Evolutionary conservation across 30 jellyfish, hydroid and myxozoan genomes (phyloP), one percentile per base, ranked within the genome.

Genomic region (Hydractinia echinata): DNA sequence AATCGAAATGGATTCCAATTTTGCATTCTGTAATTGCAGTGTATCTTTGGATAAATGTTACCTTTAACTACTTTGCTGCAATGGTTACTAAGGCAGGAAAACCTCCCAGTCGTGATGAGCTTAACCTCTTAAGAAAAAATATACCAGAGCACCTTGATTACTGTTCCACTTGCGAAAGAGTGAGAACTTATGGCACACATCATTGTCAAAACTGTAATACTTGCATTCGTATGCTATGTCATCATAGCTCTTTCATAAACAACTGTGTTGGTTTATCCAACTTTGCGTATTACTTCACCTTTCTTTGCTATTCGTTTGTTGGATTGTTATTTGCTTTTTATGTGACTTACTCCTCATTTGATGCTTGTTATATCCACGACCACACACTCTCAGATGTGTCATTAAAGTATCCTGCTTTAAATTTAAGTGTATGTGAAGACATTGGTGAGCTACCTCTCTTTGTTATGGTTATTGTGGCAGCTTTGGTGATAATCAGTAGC

Each of bases 191-290:
- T 9, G 95, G 95, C 0, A 85, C 95, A n/a, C 90, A 78, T 49
- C 97, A 90, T 53, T 90, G 97, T 53, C 16, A 54, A 7, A 16
- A 4, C 11, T 90, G 97, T 62, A 79, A 77, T 10, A 66, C 14
- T 20, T 90, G 97, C 44, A 87, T 85, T n/a, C 53, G 95, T 50
- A 84, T 85, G 79, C 0, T 81, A 9, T 85, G 96, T 4, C 97
- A 90, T 55, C 97, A 90, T 66, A 78, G 97, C 68, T 53, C 66
- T 62, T 11, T 84, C 4, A 80, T 80, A 15, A 86, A 82, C 61
- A 90, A 90, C 88, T 90, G 97, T 79, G 48, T 90, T 58, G 97
- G 97, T 5, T 62, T 90, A 74, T 77, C 66, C 62, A 90, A 90
- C 61, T 90, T 53, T 55, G 87, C 91, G 4, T 85, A 90, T 74